Evolutionary conservation across 2,113 vertebrate species (phyloP).

Genomic region (Macroglossus sobrinus): DNA sequence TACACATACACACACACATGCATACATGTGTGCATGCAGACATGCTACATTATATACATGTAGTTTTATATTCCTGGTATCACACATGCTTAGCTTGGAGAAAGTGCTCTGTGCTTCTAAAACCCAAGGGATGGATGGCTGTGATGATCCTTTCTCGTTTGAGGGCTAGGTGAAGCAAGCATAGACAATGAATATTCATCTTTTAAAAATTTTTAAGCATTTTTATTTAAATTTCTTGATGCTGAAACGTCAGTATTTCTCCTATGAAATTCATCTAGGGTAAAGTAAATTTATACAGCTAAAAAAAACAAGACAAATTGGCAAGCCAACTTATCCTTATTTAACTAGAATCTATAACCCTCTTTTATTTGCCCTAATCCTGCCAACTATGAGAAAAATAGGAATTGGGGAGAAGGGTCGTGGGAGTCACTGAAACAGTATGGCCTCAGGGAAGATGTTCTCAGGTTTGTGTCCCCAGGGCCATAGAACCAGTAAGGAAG

Average conservation of each 20-base stretch:
- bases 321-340: not conserved
- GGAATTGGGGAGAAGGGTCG: not conserved
- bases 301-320: no score
- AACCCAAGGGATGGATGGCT: not conserved
- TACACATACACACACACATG: fast-evolving
- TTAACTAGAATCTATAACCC: not conserved
- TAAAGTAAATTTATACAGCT: not conserved
- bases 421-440: not conserved
- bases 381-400: not conserved
- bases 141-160: not conserved
- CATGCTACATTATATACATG: no score
- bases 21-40: no score
- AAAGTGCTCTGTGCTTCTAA: not conserved
- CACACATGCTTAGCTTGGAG: not conserved
- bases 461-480: no score
- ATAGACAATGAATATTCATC: not conserved
- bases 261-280: not conserved
- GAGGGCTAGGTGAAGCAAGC: not conserved
- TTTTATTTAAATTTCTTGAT: not conserved
- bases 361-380: not conserved
- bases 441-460: not conserved
- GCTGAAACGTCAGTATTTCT: not conserved
- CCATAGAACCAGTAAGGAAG: not conserved
- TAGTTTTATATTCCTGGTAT: not conserved
- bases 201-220: not conserved